A percentile compares a stretch with the other conserved stretches of the same genome.
These are phyloP conservation scores for Ephialtes manifestator DNA, from an alignment of 2,888 invertebrate genomes.

Conservation along the genomic window DNA sequence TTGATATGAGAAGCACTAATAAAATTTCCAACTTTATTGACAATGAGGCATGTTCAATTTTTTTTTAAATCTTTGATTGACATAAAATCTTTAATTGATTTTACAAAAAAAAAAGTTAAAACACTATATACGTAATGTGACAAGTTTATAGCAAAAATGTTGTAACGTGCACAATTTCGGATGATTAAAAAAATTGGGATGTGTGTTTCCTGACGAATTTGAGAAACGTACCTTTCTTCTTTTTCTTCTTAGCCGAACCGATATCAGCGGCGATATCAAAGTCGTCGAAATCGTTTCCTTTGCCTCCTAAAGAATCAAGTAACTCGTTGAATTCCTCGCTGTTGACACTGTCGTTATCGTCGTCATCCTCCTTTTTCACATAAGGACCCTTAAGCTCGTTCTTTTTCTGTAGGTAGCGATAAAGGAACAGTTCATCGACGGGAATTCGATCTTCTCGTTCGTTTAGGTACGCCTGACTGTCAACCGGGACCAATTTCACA, in stretches of 20 bases:
- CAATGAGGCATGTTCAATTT: too few species aligned
- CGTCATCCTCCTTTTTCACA: constrained; percentile 79
- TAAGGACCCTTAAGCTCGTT: constrained; percentile 67
- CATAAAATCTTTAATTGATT: too few species aligned
- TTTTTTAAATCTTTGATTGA: too few species aligned
- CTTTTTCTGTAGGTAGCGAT: constrained; percentile 87
- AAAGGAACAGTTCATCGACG: constrained; percentile 95
- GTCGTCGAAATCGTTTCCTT: constrained; percentile 86
- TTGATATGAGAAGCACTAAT: too few species aligned
- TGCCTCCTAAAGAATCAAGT: constrained; percentile 84
- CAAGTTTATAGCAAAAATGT: too few species aligned
- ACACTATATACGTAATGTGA: too few species aligned
- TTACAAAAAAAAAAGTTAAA: too few species aligned
- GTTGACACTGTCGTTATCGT: constrained; percentile 85
- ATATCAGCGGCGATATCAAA: constrained; percentile 87
- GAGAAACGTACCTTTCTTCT: constrained; percentile 77
- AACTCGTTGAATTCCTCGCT: constrained; percentile 87
- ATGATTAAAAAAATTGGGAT: not conserved
- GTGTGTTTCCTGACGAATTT: not conserved
- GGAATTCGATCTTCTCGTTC: constrained; percentile 92
- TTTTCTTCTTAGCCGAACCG: constrained; percentile 79
- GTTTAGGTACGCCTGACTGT: constrained; percentile 90
- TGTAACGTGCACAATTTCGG: not conserved
- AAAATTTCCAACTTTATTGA: too few species aligned
- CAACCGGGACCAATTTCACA: constrained; percentile 90